These are phyloP conservation scores for Monodelphis domestica DNA, from an alignment of 2,797 vertebrate species.

Conservation along the genomic window DNA sequence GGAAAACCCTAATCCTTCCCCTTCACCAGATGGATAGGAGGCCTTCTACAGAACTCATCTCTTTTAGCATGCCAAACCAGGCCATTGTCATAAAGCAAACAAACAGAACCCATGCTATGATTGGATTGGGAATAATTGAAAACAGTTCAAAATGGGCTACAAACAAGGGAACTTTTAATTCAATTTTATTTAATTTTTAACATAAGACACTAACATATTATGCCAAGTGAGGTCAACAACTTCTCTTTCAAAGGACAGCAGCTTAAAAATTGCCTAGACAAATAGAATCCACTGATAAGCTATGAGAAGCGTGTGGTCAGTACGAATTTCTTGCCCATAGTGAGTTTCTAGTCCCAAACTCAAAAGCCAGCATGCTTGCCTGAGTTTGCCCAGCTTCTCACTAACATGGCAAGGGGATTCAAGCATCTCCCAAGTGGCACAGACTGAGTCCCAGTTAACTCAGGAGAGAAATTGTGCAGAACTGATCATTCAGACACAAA, in stretches of 20 bases:
- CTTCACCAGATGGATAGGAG: background rate
- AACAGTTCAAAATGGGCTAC: conserved; percentile 1
- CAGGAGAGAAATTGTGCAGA: background rate
- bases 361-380: background rate
- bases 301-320: background rate
- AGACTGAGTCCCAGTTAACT: background rate
- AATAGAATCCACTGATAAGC: background rate
- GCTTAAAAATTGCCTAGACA: background rate
- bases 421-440: background rate
- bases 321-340: background rate
- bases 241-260: background rate
- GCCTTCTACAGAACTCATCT: background rate
- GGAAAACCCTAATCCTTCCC: background rate
- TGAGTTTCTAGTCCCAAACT: background rate
- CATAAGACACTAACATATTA: background rate
- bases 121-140: background rate
- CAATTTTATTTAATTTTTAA: background rate
- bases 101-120: background rate
- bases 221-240: background rate
- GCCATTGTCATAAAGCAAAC: background rate
- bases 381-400: background rate
- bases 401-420: background rate
- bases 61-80: conserved; percentile 7
- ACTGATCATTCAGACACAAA: background rate
- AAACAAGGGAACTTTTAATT: background rate